These are phyloP conservation scores for Willisornis vidua DNA, from an alignment of 2,113 vertebrate species.

Conservation along the genomic window DNA sequence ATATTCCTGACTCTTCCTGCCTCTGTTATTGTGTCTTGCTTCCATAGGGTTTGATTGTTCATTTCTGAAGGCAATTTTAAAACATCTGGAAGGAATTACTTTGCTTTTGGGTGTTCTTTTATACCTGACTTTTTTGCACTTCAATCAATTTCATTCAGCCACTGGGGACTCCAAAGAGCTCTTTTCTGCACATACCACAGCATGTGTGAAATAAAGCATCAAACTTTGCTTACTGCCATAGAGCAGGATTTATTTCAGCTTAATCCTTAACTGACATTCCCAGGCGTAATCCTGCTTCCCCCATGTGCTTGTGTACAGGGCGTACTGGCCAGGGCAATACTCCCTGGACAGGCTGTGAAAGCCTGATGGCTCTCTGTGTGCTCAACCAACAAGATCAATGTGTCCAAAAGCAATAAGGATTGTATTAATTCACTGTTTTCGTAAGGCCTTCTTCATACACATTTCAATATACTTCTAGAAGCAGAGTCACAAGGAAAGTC, in stretches of 20 bases:
- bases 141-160: neutral
- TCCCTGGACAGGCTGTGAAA: neutral
- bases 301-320: rapidly evolving
- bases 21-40: neutral
- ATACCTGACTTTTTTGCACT: neutral
- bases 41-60: neutral
- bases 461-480: neutral
- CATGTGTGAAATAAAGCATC: neutral
- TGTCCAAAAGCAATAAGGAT: neutral
- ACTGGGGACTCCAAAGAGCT: neutral
- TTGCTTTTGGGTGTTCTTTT: neutral
- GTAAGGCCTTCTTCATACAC: neutral
- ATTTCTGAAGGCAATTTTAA: slow-evolving; percentile 20
- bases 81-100: slow-evolving; percentile 38
- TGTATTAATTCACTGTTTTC: neutral
- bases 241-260: neutral
- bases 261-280: neutral
- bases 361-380: neutral
- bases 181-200: rapidly evolving
- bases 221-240: neutral
- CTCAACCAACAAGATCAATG: rapidly evolving
- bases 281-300: neutral
- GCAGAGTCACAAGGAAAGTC: neutral
- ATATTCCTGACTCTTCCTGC: neutral
- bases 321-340: neutral